phyloP scores from a whole-genome alignment of 2,888 invertebrate species.

The Leptinotarsa tumamoca region DNA sequence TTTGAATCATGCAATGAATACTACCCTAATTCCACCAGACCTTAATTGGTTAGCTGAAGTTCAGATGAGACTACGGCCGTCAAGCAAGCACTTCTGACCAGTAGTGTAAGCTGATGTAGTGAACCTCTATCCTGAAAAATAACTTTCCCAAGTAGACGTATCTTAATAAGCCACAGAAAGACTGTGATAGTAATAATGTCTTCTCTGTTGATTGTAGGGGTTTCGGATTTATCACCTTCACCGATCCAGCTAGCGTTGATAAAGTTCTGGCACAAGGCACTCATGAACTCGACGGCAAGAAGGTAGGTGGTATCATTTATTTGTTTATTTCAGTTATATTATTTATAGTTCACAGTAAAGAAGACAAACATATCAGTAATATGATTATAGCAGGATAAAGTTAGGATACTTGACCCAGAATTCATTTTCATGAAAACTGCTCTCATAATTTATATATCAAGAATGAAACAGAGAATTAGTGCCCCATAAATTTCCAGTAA shows the following conservation, averaged over 20 bases:
- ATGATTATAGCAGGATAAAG: too few species aligned
- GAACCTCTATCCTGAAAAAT: slow-evolving; percentile 24
- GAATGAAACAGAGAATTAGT: too few species aligned
- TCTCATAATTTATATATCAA: too few species aligned
- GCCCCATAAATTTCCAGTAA: too few species aligned
- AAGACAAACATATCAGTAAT: too few species aligned
- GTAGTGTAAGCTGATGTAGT: slow-evolving; percentile 30
- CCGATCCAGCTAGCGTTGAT: slow-evolving; percentile 98
- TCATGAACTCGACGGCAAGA: slow-evolving; percentile 99
- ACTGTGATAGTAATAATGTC: slow-evolving; percentile 32
- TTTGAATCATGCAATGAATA: slow-evolving; percentile 10
- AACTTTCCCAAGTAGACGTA: not conserved
- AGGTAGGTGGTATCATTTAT: slow-evolving; percentile 75
- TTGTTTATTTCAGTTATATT: slow-evolving; percentile 7
- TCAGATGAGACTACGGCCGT: not conserved
- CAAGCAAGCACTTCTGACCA: slow-evolving; percentile 10
- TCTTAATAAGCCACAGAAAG: slow-evolving; percentile 5
- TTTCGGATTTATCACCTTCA: slow-evolving; percentile 99
- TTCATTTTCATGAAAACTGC: too few species aligned
- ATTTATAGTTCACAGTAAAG: too few species aligned
- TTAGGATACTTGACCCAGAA: too few species aligned
- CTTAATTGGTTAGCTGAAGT: not conserved
- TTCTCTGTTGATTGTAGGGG: slow-evolving; percentile 80
- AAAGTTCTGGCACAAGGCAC: slow-evolving; percentile 98
- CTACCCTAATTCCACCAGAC: not conserved